Evolutionary conservation across 2,888 invertebrate species (phyloP), one percentile per base, ranked within the genome.

Genomic region (Cinara cedri): DNA sequence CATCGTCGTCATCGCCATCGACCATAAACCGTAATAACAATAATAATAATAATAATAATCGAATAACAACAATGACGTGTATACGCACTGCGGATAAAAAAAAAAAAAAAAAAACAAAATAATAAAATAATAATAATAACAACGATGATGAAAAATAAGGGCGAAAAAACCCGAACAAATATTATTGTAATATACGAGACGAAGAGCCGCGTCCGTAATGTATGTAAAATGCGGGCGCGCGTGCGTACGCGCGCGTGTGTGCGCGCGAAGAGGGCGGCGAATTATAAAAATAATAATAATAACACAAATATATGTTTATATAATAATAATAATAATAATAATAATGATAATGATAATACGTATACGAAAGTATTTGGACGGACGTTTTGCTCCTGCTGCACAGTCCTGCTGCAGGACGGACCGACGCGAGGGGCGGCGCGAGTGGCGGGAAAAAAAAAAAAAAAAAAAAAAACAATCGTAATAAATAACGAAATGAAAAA

Each of bases 401-500:
- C n/a, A 34, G 34, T 34, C 34, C 34, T 34, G 34, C 34, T 34
- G 34, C 34, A 34, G 34, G 34, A 34, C 72, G 51, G 74, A 54
- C 16, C 63, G 74, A 74, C 72, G 74, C 63, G 51, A 63, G 63
- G 42, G 74, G 72, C 34, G 34, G 34, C 72, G 74, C 63, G 51
- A 63, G 63, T 42, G 74, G 72, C 34, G 34, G 34, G n/a, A 63
- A 63, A 63, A 72, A 55, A 74, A 74, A 74, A 51, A 74, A 74
- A 74, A 34, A 34, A 26, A 63, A 63, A 63, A 72, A 55, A 74
- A 74, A 74, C 63, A 74, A 74, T 74, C 74, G 74, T 74, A 74
- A 74, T 74, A 74, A 74, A 74, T 74, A 74, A 74, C 63, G 74
- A 74, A 74, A 74, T 54, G 74, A 74, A 74, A 74, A n/a, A 74